Percentiles rank a stretch among this genome's conserved stretches.
phyloP scores from a whole-genome alignment of 23 tunicate species.

The Ascidia mentula region DNA sequence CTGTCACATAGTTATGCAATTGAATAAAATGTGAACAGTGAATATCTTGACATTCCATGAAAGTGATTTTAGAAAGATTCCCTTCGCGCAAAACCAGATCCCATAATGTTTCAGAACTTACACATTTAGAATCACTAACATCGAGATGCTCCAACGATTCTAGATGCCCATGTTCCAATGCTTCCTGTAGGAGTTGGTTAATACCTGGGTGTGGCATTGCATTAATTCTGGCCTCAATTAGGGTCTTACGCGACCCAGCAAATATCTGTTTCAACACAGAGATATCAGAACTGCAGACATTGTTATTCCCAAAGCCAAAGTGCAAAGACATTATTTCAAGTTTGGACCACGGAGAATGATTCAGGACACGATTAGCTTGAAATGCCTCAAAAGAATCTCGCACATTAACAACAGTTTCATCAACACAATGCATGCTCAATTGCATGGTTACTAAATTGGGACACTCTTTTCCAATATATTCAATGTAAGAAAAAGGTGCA shows the following conservation, averaged over 20 bases:
- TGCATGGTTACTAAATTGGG: neutral
- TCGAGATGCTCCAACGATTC: neutral
- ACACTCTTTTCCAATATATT: neutral
- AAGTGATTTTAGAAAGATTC: neutral
- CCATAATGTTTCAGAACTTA: neutral
- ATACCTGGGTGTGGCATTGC: neutral
- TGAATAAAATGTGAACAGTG: neutral
- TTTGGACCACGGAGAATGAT: neutral
- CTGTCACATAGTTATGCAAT: neutral
- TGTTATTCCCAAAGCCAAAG: neutral
- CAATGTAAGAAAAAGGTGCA: neutral
- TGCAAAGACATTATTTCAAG: neutral
- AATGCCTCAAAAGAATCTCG: neutral
- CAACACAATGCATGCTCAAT: neutral
- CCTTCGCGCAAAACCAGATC: neutral
- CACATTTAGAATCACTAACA: neutral
- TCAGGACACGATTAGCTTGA: neutral
- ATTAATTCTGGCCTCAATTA: neutral
- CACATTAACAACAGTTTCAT: neutral
- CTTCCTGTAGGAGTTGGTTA: neutral
- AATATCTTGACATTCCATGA: neutral
- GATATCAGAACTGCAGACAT: neutral
- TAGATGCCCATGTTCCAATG: neutral
- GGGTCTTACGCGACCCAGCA: neutral
- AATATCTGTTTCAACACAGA: neutral